Evolutionary conservation across 1,140 invertebrate genomes (phyloP), one percentile per base, ranked within the genome.

Genomic region (Theocolax elegans): DNA sequence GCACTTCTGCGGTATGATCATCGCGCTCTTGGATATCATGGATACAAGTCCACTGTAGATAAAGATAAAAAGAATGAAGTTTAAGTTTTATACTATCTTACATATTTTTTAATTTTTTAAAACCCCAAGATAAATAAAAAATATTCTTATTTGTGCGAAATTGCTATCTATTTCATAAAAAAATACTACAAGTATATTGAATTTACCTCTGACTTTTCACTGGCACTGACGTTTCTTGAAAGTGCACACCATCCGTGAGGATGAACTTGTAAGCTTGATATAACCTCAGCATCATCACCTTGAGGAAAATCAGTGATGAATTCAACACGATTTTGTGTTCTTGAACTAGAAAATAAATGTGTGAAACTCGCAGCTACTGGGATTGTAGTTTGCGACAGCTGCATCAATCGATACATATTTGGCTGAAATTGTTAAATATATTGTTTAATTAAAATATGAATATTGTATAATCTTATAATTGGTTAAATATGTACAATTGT

Each of bases 161-260:
- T n/a, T n/a, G n/a, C n/a, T n/a, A n/a, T n/a, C n/a, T n/a, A n/a
- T n/a, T n/a, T n/a, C n/a, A n/a, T n/a, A n/a, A n/a, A n/a, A n/a
- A n/a, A n/a, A n/a, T n/a, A n/a, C n/a, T n/a, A n/a, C n/a, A n/a
- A n/a, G n/a, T n/a, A n/a, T n/a, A n/a, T n/a, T n/a, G 7, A 21
- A 44, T 15, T 81, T 85, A 92, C 93, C 89, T 97, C 95, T 49
- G 94, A 92, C 75, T 89, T 90, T 79, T 97, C 94, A 78, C 94
- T 91, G 71, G 90, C 90, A 75, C 92, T 95, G 21, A 95, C 92
- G 85, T 97, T 97, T 68, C 95, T 88, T 31, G 94, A 95, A 25
- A 96, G 81, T 12, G 93, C 92, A 83, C 92, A 94, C 93, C 95
- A 96, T 2, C 95, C 95, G 78, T 95, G 91, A 6, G 96, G 96